Conservation (phyloP, 2,797 vertebrate genomes). For the Coranthus polyacanthus region DNA sequence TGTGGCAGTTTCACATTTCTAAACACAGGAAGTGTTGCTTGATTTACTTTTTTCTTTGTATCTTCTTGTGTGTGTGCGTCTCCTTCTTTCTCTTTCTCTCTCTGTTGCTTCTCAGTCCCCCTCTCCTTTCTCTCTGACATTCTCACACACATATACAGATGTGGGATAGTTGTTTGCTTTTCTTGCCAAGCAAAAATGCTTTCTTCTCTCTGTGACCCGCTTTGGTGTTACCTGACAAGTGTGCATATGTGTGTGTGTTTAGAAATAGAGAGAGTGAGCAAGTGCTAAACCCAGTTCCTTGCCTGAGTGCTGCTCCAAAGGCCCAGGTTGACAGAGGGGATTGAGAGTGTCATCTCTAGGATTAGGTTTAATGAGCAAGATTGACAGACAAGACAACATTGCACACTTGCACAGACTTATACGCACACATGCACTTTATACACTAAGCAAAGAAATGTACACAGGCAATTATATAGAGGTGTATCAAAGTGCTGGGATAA, state of each 20-base stretch:
- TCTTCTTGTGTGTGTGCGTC: constrained; percentile 15
- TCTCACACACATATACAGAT: constrained; percentile 70
- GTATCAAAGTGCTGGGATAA: constrained; percentile 80
- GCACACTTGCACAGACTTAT: constrained; percentile 44
- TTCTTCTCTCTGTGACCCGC: constrained; percentile 76
- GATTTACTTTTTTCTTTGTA: constrained; percentile 69
- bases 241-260: constrained; percentile 33
- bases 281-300: constrained; percentile 75
- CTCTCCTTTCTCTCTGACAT: constrained; percentile 32
- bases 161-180: constrained; percentile 80
- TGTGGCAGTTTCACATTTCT: constrained; percentile 72
- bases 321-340: constrained; percentile 81
- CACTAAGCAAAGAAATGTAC: constrained; percentile 60
- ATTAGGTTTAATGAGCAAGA: constrained; percentile 83
- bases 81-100: constrained; percentile 19
- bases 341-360: constrained; percentile 80
- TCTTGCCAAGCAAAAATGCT: constrained; percentile 82
- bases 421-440: constrained; percentile 55
- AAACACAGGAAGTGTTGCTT: constrained; percentile 75
- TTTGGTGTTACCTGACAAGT: constrained; percentile 72
- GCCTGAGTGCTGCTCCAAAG: constrained; percentile 79
- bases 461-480: constrained; percentile 79
- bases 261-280: constrained; percentile 53
- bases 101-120: constrained; percentile 18
- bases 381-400: constrained; percentile 84